These are phyloP conservation scores for Oscheius onirici DNA, from an alignment of 2,888 invertebrate species.

Conservation along the genomic window DNA sequence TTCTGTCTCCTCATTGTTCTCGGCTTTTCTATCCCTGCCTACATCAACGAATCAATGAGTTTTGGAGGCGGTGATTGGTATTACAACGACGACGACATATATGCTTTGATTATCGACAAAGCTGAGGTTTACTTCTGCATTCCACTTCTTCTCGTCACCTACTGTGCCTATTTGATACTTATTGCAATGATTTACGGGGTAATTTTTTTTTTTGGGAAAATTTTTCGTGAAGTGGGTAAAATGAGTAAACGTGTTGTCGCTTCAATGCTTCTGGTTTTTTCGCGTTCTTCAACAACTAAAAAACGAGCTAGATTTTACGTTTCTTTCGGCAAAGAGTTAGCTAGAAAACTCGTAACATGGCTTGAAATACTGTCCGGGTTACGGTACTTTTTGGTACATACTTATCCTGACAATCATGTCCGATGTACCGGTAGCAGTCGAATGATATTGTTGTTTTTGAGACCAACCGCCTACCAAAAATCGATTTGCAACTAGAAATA, in stretches of 20 bases:
- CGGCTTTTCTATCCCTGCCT: not conserved
- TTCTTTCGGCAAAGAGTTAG: too few relatives aligned
- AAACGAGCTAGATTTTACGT: too few relatives aligned
- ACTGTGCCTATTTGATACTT: constrained; percentile 3
- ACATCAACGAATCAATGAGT: not conserved
- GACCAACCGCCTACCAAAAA: too few relatives aligned
- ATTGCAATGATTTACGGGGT: constrained; percentile 16
- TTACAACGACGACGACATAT: not conserved
- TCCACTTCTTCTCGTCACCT: constrained; percentile 2
- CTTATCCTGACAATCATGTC: too few relatives aligned
- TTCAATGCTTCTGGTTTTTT: too few relatives aligned
- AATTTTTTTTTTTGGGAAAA: not conserved
- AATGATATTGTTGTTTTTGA: too few relatives aligned
- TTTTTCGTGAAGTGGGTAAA: not conserved
- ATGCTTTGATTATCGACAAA: not conserved
- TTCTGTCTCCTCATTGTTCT: not conserved
- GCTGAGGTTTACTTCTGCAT: constrained; percentile 21
- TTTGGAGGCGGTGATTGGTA: constrained; percentile 7
- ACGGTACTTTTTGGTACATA: too few relatives aligned
- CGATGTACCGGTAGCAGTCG: too few relatives aligned
- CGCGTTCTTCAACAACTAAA: too few relatives aligned
- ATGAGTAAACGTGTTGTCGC: not conserved
- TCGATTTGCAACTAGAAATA: too few relatives aligned
- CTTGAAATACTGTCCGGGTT: too few relatives aligned
- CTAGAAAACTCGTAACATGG: too few relatives aligned